Evolutionary conservation across 2,888 invertebrate species (phyloP).

Genomic region (Cordylochernes scorpioides): DNA sequence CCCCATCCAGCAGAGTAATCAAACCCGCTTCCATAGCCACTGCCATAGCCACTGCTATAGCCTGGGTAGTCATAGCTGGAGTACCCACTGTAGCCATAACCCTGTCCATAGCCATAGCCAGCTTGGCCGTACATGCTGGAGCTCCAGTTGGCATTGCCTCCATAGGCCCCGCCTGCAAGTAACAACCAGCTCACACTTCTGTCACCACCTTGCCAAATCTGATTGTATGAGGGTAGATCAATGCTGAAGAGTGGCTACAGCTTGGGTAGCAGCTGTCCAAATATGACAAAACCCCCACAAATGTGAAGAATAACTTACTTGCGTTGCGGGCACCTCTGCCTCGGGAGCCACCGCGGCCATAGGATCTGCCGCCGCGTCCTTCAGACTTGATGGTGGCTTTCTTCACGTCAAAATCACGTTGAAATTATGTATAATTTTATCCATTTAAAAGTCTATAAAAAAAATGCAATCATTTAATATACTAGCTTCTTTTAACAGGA

Average conservation of each 20-base stretch:
- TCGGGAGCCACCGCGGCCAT: conserved; percentile 23
- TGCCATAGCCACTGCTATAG: conserved; percentile 36
- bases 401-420: conserved; percentile 88
- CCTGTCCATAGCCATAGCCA: conserved; percentile 20
- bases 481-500: no score
- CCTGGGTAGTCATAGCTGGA: conserved; percentile 20
- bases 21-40: conserved; percentile 24
- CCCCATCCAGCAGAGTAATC: conserved; percentile 24
- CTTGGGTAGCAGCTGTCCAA: no score
- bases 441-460: no score
- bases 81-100: conserved; percentile 23
- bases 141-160: conserved; percentile 16
- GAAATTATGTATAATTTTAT: no score
- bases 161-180: conserved; percentile 12
- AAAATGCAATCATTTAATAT: no score
- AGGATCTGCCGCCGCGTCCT: conserved; percentile 7
- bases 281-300: conserved; percentile 3
- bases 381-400: conserved; percentile 45
- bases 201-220: not conserved
- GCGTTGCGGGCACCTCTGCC: conserved; percentile 21
- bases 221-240: not conserved
- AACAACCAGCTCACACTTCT: not conserved
- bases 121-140: conserved; percentile 20
- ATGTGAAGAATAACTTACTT: conserved; percentile 1
- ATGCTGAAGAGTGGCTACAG: no score